Conservation (phyloP, 2,113 vertebrate genomes). For the Planiliza haematocheilus region DNA sequence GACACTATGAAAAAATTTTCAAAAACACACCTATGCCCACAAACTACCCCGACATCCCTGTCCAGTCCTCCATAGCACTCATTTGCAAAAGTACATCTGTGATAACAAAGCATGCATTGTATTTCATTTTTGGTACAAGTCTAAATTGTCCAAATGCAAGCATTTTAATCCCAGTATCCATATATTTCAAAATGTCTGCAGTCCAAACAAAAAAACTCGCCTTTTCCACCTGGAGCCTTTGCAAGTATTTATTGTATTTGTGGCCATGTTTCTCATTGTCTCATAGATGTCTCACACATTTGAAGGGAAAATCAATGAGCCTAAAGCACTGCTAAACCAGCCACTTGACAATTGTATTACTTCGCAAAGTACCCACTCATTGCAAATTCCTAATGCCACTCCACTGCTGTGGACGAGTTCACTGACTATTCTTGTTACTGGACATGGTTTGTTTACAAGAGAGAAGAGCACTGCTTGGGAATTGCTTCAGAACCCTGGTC, state of each 20-base stretch:
- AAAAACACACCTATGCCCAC: too few relatives aligned
- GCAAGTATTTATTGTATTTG: neutral
- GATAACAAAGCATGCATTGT: neutral
- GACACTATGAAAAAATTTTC: too few relatives aligned
- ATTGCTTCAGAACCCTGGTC: constrained; percentile 8
- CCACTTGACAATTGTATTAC: neutral
- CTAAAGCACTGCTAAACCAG: neutral
- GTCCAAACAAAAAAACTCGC: neutral
- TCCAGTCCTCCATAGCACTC: too few relatives aligned
- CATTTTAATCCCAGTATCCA: too few relatives aligned
- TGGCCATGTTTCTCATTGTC: neutral
- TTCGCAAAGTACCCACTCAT: neutral
- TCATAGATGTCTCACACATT: too few relatives aligned
- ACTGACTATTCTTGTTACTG: neutral
- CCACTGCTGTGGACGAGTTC: neutral
- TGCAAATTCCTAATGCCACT: neutral
- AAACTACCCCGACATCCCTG: too few relatives aligned
- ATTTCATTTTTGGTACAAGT: neutral
- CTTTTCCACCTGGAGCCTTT: too few relatives aligned
- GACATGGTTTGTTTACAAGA: constrained; percentile 1
- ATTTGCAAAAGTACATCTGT: neutral
- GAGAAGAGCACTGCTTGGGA: neutral
- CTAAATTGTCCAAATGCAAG: neutral
- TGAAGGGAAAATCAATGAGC: neutral
- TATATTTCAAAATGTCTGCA: too few relatives aligned